These are phyloP conservation scores for Malaclemys terrapin DNA, from an alignment of 2,113 vertebrate genomes.

Conservation along the genomic window DNA sequence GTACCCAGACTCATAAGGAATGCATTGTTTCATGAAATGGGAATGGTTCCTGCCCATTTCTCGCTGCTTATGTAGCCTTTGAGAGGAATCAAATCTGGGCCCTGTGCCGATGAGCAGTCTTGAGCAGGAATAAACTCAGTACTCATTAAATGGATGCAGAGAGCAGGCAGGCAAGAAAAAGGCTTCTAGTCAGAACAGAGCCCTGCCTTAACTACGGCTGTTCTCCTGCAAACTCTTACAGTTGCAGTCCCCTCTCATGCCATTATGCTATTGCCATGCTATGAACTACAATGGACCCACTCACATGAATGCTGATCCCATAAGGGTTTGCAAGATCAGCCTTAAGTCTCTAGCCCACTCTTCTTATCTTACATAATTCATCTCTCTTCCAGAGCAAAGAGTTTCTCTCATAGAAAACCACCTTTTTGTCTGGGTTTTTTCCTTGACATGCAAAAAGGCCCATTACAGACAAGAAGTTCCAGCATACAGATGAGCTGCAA, in stretches of 20 bases:
- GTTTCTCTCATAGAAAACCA: background rate
- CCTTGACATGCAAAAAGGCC: background rate
- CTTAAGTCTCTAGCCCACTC: background rate
- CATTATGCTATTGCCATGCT: background rate
- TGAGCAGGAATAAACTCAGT: background rate
- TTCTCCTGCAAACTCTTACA: background rate
- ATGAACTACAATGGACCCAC: background rate
- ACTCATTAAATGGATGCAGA: background rate
- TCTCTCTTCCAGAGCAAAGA: background rate
- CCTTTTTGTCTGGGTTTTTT: background rate
- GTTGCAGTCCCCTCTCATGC: accelerated
- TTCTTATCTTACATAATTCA: background rate
- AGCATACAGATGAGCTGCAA: background rate
- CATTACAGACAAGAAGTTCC: background rate
- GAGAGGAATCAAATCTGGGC: background rate
- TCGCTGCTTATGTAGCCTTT: background rate
- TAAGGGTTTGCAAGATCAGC: background rate
- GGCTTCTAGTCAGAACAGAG: background rate
- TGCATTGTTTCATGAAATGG: constrained; percentile 17
- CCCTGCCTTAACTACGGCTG: background rate
- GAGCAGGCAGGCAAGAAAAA: background rate
- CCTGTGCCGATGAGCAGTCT: background rate
- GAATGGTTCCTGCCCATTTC: background rate
- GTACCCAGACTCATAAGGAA: background rate
- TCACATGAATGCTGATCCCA: accelerated